Base-by-base conservation (phyloP, 1,140 invertebrate species). In the Heliconius himera region DNA sequence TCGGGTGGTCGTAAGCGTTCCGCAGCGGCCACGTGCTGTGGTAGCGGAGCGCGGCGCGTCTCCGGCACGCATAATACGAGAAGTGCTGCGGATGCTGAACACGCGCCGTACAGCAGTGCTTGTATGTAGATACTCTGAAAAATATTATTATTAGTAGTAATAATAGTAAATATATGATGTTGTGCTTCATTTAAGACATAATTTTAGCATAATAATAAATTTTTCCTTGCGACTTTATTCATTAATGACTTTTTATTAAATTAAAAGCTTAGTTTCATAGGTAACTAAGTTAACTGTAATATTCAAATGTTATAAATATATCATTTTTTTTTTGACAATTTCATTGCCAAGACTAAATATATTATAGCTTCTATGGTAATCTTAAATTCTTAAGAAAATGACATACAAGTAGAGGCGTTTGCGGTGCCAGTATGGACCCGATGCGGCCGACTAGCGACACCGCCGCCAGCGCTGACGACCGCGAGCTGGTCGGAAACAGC, bases 401-500 rank as follows among this genome's bases (percentile, higher is more conserved):
- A 56, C 70, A 36, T 89, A 96, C 97, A 91, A 97, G 87, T 76
- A 97, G 91, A 13, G 96, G 96, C 74, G 96, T 96, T 93, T 97
- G 96, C 87, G 97, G 97, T 38, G 97, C 96, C 36, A 97, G 89
- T 90, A 97, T 96, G 36, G 96, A 97, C 11, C 97, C 97, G 79
- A 97, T 87, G 54, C 97, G 93, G 36, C 97, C 97, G 81, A 97
- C 95, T 92, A 97, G 97, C 51, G 97, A 97, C 84, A 96, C 96
- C 80, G 94, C 96, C 80, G 93, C 96, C 51, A 97, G 95, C 54
- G 97, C 89, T 16, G 96, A 96, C 82, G 96, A 95, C 75, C 97
- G 94, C 75, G 96, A 88, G 73, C 94, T 94, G 16, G 97, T 97
- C 20, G 97, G 97, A 90, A 97, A 97, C 89, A 97, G 94, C 92